phyloP scores from a whole-genome alignment of 2,113 vertebrate species.

The Uria lomvia region DNA sequence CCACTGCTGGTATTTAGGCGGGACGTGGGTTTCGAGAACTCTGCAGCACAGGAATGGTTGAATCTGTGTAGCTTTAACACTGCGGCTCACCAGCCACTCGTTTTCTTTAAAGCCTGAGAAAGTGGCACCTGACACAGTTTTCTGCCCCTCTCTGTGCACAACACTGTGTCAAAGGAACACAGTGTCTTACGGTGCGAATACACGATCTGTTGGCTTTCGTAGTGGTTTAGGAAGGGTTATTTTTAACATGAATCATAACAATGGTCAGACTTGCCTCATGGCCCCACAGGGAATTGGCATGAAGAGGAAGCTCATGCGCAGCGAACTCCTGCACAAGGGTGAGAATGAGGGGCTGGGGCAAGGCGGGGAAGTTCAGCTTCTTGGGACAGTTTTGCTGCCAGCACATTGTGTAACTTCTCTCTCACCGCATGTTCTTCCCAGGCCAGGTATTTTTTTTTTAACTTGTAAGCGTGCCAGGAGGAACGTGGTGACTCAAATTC shows the following conservation, averaged over 20 bases:
- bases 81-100: neutral
- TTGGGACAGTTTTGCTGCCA: conserved; percentile 4
- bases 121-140: neutral
- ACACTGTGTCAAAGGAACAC: neutral
- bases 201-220: neutral
- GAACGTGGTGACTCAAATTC: conserved; percentile 4
- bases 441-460: conserved; percentile 35
- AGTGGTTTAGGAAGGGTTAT: conserved; percentile 6
- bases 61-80: neutral
- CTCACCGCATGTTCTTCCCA: conserved; percentile 2
- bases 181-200: neutral
- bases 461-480: neutral
- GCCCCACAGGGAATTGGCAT: neutral
- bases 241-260: neutral
- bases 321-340: neutral
- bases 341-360: neutral
- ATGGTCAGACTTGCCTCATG: neutral
- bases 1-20: neutral
- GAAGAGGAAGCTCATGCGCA: neutral
- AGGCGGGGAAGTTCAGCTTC: neutral
- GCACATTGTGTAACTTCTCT: conserved; percentile 27
- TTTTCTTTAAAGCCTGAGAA: neutral
- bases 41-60: neutral
- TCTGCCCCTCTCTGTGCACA: neutral
- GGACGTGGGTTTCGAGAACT: neutral